phyloP scores from a whole-genome alignment of 2,888 invertebrate genomes.

The Dryobota labecula region DNA sequence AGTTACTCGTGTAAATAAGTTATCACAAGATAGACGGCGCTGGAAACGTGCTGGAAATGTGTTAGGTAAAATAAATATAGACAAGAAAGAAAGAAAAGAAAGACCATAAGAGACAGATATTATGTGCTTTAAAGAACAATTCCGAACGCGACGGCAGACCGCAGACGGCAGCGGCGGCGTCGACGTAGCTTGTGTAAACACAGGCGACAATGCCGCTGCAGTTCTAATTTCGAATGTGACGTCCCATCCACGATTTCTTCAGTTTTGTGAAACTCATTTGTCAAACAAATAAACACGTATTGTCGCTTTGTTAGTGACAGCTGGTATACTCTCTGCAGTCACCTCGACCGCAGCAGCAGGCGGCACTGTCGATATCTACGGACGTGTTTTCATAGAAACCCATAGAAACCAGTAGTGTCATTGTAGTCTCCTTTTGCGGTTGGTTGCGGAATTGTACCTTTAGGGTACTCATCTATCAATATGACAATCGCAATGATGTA shows the following conservation, averaged over 20 bases:
- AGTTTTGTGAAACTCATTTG: background rate
- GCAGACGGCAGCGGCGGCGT: background rate
- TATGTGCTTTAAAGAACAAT: background rate
- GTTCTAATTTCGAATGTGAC: background rate
- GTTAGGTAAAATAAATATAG: background rate
- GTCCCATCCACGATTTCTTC: background rate
- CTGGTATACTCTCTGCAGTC: background rate
- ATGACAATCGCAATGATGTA: no score
- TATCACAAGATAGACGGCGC: constrained; percentile 28
- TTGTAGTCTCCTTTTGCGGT: no score
- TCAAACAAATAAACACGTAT: background rate
- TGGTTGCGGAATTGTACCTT: no score
- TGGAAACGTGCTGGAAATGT: constrained; percentile 5
- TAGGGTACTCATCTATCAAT: no score
- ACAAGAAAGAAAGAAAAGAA: no score
- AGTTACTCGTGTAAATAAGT: constrained; percentile 44
- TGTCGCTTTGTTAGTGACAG: background rate
- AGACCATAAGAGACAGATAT: background rate
- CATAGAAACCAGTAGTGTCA: background rate
- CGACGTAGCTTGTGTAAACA: no score
- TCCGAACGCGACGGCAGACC: background rate
- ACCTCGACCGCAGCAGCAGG: background rate
- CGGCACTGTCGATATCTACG: background rate
- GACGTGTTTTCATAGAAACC: background rate
- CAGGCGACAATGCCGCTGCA: no score